Evolutionary conservation across 2,888 invertebrate genomes (phyloP).

Genomic region (Tetranychus truncatus): DNA sequence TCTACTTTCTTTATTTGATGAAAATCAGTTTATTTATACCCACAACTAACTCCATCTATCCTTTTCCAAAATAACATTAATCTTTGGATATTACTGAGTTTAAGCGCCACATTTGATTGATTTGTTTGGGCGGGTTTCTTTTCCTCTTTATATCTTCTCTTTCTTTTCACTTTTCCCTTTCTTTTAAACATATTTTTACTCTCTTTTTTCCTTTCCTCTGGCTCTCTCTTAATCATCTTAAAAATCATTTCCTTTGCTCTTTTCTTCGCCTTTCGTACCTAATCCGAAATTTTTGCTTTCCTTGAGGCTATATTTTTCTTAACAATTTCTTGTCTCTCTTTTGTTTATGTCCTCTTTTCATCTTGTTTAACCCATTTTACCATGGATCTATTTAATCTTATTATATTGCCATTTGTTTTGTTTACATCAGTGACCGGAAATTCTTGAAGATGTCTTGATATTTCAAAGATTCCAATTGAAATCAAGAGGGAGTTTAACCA

Average conservation of each 20-base stretch:
- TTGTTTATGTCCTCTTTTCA: not conserved
- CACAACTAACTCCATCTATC: not conserved
- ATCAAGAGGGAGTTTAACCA: not conserved
- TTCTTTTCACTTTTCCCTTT: not conserved
- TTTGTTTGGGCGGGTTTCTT: not conserved
- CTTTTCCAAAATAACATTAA: not conserved
- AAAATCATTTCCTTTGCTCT: not conserved
- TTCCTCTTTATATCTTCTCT: not conserved
- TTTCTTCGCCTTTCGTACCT: not conserved
- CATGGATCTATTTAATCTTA: not conserved
- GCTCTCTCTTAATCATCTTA: not conserved
- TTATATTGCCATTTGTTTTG: not conserved
- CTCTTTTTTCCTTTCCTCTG: not conserved
- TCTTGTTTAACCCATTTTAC: not conserved
- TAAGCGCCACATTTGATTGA: not conserved
- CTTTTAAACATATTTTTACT: not conserved
- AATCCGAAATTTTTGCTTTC: not conserved
- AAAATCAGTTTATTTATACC: not conserved
- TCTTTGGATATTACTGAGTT: not conserved
- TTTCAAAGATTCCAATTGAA: not conserved
- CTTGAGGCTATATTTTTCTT: no score
- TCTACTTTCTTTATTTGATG: not conserved
- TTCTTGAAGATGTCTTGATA: not conserved
- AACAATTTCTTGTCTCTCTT: no score
- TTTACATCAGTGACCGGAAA: conserved; percentile 4